A percentile compares a stretch with the other conserved stretches of the same genome.
These are phyloP conservation scores for Homarus gammarus DNA, from an alignment of 2,888 invertebrate genomes.

Conservation along the genomic window DNA sequence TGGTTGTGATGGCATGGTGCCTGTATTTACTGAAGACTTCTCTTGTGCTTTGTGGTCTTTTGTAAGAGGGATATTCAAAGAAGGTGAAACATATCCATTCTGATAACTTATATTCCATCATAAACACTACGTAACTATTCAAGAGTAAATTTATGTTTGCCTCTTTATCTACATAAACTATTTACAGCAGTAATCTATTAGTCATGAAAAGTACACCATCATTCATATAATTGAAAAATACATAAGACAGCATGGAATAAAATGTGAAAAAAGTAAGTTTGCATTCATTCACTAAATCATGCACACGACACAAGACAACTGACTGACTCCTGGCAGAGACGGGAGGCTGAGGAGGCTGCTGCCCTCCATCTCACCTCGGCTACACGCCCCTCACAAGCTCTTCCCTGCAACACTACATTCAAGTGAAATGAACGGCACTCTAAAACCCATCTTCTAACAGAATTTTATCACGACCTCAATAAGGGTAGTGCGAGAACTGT, in stretches of 20 bases:
- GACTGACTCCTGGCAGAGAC: background rate
- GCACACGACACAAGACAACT: background rate
- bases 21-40: background rate
- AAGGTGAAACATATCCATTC: conserved; percentile 2
- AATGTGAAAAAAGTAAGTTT: background rate
- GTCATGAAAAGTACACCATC: conserved; percentile 50
- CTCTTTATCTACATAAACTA: conserved; percentile 53
- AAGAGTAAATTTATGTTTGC: conserved; percentile 46
- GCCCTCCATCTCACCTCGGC: background rate
- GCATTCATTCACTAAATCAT: background rate
- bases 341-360: background rate
- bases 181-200: conserved; percentile 49
- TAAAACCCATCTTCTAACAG: too few species aligned
- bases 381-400: background rate
- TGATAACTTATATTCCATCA: conserved; percentile 33
- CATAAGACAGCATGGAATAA: conserved; percentile 39
- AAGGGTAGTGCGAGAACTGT: too few species aligned
- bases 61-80: conserved; percentile 13
- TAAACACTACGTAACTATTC: conserved; percentile 45
- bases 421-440: too few species aligned
- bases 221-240: conserved; percentile 34
- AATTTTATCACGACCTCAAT: too few species aligned
- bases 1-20: too few species aligned
- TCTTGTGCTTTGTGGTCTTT: background rate
- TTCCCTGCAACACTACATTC: too few species aligned